Base-by-base conservation (phyloP, 2,888 invertebrate genomes). In the Mesoligia furuncula region DNA sequence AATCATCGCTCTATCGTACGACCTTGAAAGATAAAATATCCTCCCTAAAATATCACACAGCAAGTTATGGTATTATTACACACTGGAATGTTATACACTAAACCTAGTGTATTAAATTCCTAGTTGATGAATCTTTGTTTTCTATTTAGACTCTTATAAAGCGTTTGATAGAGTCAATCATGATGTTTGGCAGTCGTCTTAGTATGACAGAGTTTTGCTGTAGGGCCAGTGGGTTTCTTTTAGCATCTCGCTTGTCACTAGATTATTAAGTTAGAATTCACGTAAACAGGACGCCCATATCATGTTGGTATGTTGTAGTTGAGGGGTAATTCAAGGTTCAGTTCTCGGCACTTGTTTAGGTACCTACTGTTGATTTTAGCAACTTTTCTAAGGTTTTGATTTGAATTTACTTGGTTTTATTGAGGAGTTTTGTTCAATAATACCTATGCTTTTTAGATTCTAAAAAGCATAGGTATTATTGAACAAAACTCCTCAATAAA, bases 321-420 rank as follows among this genome's bases (percentile, higher is more conserved):
- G 20, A 59, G 51, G 82, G 0, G 15, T 65, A 45, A 17, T 15
- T 17, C 45, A 82, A 73, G 73, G 65, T 61, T 39, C 64, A n/a
- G 6, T 61, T 27, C 11, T 72, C 1, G 48, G 57, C 11, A 31
- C 31, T 31, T 20, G 0, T n/a, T 65, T 48, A n/a, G n/a, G n/a
- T n/a, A n/a, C n/a, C n/a, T n/a, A 8, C 15, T 64, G 15, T 54
- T n/a, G 1, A n/a, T 65, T 78, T 61, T 20, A 36, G 5, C 17
- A 48, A n/a, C 5, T 42, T 62, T 11, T 39, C 5, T 31, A 36
- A 54, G 2, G 2, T 15, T 42, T 2, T 24, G 4, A 68, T 61
- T 45, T 70, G 13, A 77, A 36, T 42, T n/a, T 36, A 51, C 17
- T 36, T 9, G 6, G 24, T 51, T 51, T 68, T 6, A 68, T n/a